Evolutionary conservation across 1,140 invertebrate genomes (phyloP), one percentile per base, ranked within the genome.

Genomic region (Ylistrum balloti): DNA sequence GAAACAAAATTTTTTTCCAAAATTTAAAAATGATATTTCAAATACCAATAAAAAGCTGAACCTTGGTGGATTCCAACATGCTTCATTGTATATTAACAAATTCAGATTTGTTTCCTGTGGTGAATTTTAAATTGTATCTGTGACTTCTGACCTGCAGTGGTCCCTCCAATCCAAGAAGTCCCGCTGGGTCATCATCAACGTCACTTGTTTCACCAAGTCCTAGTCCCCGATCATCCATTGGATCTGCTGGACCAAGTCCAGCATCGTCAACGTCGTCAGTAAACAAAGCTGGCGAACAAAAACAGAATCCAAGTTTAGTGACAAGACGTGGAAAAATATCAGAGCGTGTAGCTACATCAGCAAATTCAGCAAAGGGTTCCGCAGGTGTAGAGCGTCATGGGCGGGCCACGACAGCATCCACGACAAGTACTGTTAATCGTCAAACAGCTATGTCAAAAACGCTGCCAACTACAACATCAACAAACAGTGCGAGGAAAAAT

Each of bases 131-230:
- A 74, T 28, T 74, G 32, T 56, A 33, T 38, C 11, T n/a, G 33
- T 86, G 35, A 17, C 11, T 85, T 88, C 85, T 32, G 17, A 90
- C 86, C 86, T 90, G 34, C 41, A 88, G 90, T 88, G 90, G 88
- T 56, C 41, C 88, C 34, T n/a, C 88, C 20, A 90, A 87, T 33
- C 38, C 35, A 15, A 41, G 34, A 10, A 88, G 38, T 34, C 88
- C 90, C 13, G 89, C 86, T 86, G 89, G 90, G 56, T 91, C 90
- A 28, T 90, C 89, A 11, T 89, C 92, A 20, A 91, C 89, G 15
- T 89, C 92, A 17, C 89, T 90, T 0, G 91, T 91, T 35, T 92
- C 92, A 20, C 91, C 91, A 35, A 93, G 91, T 85, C 91, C 91
- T 85, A 93, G 90, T 86, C 91, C 91, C 2, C 89, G 91, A 17